These are phyloP conservation scores for Romanogobio albipinnatus DNA, from an alignment of 2,113 vertebrate species.

Conservation along the genomic window DNA sequence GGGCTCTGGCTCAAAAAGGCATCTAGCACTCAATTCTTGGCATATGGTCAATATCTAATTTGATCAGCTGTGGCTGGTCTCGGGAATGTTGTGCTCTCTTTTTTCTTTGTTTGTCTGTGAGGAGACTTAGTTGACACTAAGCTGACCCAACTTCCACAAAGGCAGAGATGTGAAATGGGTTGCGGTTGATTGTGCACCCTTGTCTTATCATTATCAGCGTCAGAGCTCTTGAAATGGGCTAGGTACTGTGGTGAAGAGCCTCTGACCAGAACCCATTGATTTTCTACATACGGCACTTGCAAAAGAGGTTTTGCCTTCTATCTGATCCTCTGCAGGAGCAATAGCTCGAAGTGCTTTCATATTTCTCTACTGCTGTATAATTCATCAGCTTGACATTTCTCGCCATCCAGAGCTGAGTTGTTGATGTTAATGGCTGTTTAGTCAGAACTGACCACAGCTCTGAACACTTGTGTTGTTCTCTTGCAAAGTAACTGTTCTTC, in stretches of 20 bases:
- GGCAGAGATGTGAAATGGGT: conserved; percentile 39
- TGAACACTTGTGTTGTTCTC: conserved; percentile 11
- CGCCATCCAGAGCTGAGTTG: background rate
- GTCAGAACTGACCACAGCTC: conserved; percentile 28
- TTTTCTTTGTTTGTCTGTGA: conserved; percentile 22
- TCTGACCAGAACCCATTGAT: conserved; percentile 56
- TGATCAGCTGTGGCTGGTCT: conserved; percentile 35
- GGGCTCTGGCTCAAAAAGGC: conserved; percentile 32
- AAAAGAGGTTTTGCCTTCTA: conserved; percentile 49
- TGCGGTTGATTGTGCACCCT: conserved; percentile 51
- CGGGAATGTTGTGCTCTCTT: background rate
- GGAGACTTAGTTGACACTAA: conserved; percentile 31
- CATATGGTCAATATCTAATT: conserved; percentile 41
- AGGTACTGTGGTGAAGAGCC: conserved; percentile 54
- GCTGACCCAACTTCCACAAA: conserved; percentile 50
- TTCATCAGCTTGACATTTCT: conserved; percentile 25
- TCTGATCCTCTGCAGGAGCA: conserved; percentile 43
- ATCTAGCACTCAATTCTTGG: conserved; percentile 32
- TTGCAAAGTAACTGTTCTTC: background rate
- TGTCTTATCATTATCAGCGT: conserved; percentile 39
- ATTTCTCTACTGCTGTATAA: conserved; percentile 41
- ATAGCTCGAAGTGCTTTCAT: conserved; percentile 40
- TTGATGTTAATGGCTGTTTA: conserved; percentile 38
- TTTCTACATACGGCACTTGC: conserved; percentile 48
- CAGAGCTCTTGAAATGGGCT: conserved; percentile 40